Evolutionary conservation across 2,113 vertebrate species (phyloP).

Genomic region (Halcyon malimbica): DNA sequence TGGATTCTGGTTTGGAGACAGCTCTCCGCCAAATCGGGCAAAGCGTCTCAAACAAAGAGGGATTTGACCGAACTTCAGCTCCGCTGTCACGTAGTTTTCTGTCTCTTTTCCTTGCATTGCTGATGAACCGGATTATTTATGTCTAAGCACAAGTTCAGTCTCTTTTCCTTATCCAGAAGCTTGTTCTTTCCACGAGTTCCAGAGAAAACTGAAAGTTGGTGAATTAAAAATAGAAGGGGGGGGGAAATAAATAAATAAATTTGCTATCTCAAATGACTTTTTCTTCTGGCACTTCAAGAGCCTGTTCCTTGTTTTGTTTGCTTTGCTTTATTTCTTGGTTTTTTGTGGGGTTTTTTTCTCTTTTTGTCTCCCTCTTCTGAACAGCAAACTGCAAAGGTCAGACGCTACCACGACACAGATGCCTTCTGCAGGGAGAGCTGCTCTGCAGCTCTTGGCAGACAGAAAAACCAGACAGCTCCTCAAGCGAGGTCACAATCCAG

Average conservation of each 20-base stretch:
- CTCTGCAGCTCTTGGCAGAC: neutral
- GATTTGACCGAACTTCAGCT: neutral
- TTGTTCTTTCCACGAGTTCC: neutral
- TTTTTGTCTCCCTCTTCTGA: neutral
- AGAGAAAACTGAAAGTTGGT: neutral
- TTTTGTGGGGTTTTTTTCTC: neutral
- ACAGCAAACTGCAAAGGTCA: constrained; percentile 4
- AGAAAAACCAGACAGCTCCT: neutral
- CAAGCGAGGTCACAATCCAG: neutral
- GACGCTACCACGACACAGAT: neutral
- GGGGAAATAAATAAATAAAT: neutral
- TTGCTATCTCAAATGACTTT: neutral
- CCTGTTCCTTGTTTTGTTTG: constrained; percentile 23
- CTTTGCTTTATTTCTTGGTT: constrained; percentile 19
- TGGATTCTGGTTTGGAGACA: neutral
- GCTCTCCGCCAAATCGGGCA: neutral
- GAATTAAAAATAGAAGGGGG: constrained; percentile 27
- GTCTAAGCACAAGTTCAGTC: neutral
- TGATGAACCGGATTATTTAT: constrained; percentile 4
- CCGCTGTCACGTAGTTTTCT: neutral
- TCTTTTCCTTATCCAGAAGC: neutral
- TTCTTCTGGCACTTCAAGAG: constrained; percentile 22
- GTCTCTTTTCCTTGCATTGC: neutral
- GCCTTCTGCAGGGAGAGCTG: neutral
- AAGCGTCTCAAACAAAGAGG: neutral